phyloP scores from a whole-genome alignment of 2,888 invertebrate species.

The Melieria omissa region DNA sequence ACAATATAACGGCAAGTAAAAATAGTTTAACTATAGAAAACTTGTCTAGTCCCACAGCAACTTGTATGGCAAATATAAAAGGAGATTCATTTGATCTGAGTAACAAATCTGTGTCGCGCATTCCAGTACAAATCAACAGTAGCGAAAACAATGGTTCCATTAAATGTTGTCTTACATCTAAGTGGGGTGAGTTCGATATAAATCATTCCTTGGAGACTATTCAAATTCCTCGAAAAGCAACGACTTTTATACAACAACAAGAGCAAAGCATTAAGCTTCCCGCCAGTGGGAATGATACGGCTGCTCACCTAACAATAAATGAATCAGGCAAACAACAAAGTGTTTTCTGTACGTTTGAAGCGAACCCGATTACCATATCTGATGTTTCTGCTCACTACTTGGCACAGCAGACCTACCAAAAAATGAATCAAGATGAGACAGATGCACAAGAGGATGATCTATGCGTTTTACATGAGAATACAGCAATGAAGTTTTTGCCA shows the following conservation, averaged over 20 bases:
- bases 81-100: no score
- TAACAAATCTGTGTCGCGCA: neutral
- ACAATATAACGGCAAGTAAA: no score
- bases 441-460: neutral
- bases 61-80: no score
- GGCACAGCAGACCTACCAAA: constrained; percentile 31
- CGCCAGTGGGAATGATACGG: neutral
- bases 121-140: constrained; percentile 21
- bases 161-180: neutral
- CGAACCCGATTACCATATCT: constrained; percentile 54
- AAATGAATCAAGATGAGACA: neutral
- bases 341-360: constrained; percentile 38
- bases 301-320: neutral
- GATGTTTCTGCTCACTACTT: constrained; percentile 52
- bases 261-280: constrained; percentile 1
- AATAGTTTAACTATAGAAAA: no score
- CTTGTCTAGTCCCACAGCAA: neutral
- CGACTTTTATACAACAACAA: constrained; percentile 3
- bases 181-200: neutral
- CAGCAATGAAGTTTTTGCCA: neutral
- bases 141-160: constrained; percentile 17
- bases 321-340: neutral
- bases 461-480: neutral
- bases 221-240: constrained; percentile 21
- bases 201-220: constrained; percentile 26